Conservation (phyloP, 1,140 invertebrate species). For the Pachypeltis micranthus region DNA sequence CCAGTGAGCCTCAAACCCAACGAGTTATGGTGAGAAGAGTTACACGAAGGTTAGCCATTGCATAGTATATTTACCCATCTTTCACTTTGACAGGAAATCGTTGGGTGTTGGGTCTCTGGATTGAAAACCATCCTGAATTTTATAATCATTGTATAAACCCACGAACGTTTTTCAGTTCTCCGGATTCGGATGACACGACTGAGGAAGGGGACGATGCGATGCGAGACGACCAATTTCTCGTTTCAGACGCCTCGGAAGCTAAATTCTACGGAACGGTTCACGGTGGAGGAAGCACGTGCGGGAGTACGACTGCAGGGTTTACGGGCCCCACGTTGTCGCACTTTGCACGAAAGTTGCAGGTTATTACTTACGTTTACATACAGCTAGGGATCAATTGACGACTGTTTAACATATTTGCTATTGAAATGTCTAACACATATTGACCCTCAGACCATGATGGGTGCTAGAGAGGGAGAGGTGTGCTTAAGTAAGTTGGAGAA, state of each 20-base stretch:
- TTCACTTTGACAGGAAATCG: neutral
- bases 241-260: slow-evolving; percentile 70
- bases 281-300: slow-evolving; percentile 32
- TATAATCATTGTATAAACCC: no score
- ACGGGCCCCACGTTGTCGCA: slow-evolving; percentile 44
- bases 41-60: slow-evolving; percentile 48
- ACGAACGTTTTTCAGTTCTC: slow-evolving; percentile 56
- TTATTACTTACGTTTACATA: slow-evolving; percentile 25
- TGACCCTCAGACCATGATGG: no score
- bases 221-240: slow-evolving; percentile 70
- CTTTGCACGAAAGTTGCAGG: slow-evolving; percentile 42
- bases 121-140: no score
- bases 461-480: no score
- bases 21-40: slow-evolving; percentile 53
- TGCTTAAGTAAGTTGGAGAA: no score
- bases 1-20: slow-evolving; percentile 17
- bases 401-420: no score
- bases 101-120: no score
- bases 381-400: no score
- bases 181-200: slow-evolving; percentile 71
- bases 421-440: no score
- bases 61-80: neutral
- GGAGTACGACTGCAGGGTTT: slow-evolving; percentile 36
- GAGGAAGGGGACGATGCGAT: slow-evolving; percentile 63
- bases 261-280: slow-evolving; percentile 63